Evolutionary conservation across 2,888 invertebrate species (phyloP), one percentile per base, ranked within the genome.

Genomic region (Drosophila phalerata): DNA sequence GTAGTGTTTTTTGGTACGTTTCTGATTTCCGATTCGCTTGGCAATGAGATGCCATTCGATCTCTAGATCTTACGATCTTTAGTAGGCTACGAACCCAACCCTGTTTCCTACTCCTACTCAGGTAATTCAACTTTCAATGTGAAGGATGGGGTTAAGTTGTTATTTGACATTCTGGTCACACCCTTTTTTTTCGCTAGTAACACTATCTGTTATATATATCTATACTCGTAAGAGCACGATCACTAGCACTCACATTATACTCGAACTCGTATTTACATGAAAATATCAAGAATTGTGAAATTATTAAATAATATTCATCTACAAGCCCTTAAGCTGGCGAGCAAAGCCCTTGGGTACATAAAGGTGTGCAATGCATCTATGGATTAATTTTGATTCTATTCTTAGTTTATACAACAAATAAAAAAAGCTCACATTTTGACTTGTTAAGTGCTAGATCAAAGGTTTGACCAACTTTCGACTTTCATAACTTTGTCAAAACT

Each of bases 11-110:
- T 22, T 4, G 22, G 19, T 42, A 38, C 19, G 61, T 69, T 69
- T 75, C 69, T 66, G 89, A 78, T 84, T 88, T 84, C 79, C 89
- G 79, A 84, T 81, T 71, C 67, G 66, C 43, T 57, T 88, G 84
- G 77, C 84, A 84, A 87, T 84, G 84, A 88, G 76, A 68, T 64
- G 82, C 75, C 87, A 69, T 84, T 84, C 88, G 84, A 84, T 87
- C 89, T 87, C 65, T 70, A 65, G 70, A 84, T 84, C 28, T 22
- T 22, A 22, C 22, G 22, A 22, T 22, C 72, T 85, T 64, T 72
- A 67, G 45, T 68, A 60, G 70, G 65, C 56, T 70, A 76, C 38
- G 56, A 42, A 28, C 49, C 42, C 64, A 61, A 47, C 62, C 40
- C 25, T 38, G 68, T 66, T 66, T 61, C 43, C 42, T 22, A 3